phyloP scores from a whole-genome alignment of 2,113 vertebrate genomes.

The Capreolus pygargus region DNA sequence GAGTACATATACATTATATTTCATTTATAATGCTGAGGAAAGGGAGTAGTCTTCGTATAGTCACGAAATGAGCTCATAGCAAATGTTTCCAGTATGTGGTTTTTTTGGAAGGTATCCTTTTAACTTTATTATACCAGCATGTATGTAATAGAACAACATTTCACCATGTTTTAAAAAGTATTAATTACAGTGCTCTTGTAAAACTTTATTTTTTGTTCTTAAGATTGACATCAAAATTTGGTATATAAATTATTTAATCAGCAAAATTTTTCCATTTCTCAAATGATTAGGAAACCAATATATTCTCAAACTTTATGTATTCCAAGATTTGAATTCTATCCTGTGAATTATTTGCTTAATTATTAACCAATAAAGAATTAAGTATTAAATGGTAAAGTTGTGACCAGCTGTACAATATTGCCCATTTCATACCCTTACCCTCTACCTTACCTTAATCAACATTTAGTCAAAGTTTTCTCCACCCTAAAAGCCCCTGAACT shows the following conservation, averaged over 20 bases:
- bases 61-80: neutral
- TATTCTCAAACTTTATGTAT: neutral
- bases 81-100: neutral
- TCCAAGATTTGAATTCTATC: neutral
- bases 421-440: neutral
- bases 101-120: neutral
- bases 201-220: neutral
- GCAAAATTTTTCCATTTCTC: neutral
- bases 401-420: neutral
- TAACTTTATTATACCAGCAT: neutral
- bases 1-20: neutral
- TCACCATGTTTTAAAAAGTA: neutral
- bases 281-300: neutral
- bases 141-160: neutral
- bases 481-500: neutral
- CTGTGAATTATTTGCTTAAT: neutral
- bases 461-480: slow-evolving; percentile 16
- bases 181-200: neutral
- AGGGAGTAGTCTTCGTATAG: neutral
- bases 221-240: neutral
- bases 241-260: neutral
- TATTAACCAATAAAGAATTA: neutral
- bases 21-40: neutral
- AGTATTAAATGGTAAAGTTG: neutral
- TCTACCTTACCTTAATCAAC: neutral